These are phyloP conservation scores for Drosophila sordidula DNA, from an alignment of 2,888 invertebrate species.

Conservation along the genomic window DNA sequence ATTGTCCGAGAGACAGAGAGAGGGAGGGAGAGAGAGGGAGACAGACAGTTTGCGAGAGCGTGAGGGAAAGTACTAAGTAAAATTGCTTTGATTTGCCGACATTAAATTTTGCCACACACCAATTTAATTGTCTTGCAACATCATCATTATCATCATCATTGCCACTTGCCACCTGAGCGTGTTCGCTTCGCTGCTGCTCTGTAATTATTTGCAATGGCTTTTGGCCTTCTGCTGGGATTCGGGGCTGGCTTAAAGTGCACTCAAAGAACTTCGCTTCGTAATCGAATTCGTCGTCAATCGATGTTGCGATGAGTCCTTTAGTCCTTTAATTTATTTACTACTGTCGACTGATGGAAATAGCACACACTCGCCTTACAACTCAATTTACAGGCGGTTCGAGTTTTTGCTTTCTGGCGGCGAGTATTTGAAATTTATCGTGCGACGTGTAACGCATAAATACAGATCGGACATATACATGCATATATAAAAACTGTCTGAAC, in stretches of 20 bases:
- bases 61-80: conserved; percentile 18
- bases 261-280: conserved; percentile 28
- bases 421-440: not conserved
- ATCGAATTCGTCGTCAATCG: conserved; percentile 40
- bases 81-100: conserved; percentile 75
- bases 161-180: conserved; percentile 18
- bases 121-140: conserved; percentile 62
- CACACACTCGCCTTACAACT: conserved; percentile 37
- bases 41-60: too few relatives aligned
- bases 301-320: conserved; percentile 24
- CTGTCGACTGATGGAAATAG: conserved; percentile 30
- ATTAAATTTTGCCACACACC: conserved; percentile 62
- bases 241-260: conserved; percentile 39
- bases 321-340: conserved; percentile 60
- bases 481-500: too few relatives aligned
- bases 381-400: conserved; percentile 43
- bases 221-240: conserved; percentile 16
- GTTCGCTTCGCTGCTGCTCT: conserved; percentile 11
- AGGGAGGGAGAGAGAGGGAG: conserved; percentile 2
- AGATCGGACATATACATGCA: too few relatives aligned
- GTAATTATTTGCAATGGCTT: conserved; percentile 56
- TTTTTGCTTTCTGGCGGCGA: not conserved
- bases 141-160: conserved; percentile 1
- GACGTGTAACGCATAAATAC: too few relatives aligned
- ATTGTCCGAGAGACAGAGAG: conserved; percentile 50